Base-by-base conservation (phyloP, 1,140 invertebrate species). In the Cecropterus lyciades region DNA sequence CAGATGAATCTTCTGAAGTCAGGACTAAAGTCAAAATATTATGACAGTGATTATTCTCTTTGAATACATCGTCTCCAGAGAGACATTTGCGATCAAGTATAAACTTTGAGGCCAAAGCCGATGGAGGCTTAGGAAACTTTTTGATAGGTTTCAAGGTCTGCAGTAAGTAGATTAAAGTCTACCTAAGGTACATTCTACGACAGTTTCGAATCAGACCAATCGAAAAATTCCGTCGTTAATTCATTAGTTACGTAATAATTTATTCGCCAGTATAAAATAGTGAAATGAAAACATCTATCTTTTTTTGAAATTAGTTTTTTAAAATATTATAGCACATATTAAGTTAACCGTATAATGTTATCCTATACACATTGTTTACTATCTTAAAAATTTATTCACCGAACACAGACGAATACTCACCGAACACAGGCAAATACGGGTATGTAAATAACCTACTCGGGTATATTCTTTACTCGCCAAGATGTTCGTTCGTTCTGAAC, bases 161-260 rank as follows among this genome's bases (percentile, higher is more conserved):
- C 14, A 37, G 37, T 53, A 53, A 53, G 51, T 53, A 53, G 51
- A 53, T 53, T 53, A 53, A 53, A 53, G 51, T 53, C 51, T 43
- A 43, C 13, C 40, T 53, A 53, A 0, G 30, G 51, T 53, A 52
- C 27, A n/a, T 40, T 40, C 33, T 37, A 8, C 10, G 14, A 1
- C 8, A 37, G 9, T 53, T 53, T 53, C 33, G 15, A 40, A 53
- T 16, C 51, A 17, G 27, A 17, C 11, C 33, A 3, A 8, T 15
- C 13, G 45, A 3, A 42, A 33, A 59, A 53, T 14, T 42, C 16
- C 6, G 15, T 48, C 0, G 14, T 17, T n/a, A 49, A 20, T 49
- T 27, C 14, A 48, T 48, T 49, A 13, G 33, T 11, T 11, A 49
- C 16, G 15, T 49, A 33, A 24, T 6, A 33, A 33, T 37, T 11